Conservation (phyloP, 2,113 vertebrate species). For the Nyctibius bracteatus region DNA sequence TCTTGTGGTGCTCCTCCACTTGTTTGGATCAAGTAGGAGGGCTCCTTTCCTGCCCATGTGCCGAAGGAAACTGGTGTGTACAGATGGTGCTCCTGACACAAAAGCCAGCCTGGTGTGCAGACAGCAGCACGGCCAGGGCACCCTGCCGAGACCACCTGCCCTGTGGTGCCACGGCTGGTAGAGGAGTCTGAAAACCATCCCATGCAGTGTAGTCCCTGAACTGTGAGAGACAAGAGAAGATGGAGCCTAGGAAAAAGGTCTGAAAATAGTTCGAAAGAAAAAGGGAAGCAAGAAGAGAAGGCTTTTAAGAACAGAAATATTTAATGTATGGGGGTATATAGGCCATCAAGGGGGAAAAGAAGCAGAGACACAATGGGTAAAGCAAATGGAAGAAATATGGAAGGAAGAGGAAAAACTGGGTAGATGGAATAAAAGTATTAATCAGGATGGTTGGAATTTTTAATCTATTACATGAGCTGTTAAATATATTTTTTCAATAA, state of each 20-base stretch:
- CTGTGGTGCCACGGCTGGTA: background rate
- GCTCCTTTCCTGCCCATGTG: background rate
- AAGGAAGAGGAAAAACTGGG: background rate
- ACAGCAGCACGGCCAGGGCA: background rate
- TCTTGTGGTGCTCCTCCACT: rapidly evolving
- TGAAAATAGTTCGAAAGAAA: background rate
- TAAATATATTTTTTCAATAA: slow-evolving; percentile 5
- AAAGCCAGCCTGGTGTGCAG: background rate
- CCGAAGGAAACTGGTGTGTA: background rate
- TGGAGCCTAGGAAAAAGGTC: background rate
- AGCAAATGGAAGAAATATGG: background rate
- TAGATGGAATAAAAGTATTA: background rate
- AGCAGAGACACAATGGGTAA: background rate
- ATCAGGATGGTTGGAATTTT: background rate
- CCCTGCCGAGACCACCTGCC: background rate
- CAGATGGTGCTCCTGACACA: background rate
- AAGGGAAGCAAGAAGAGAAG: background rate
- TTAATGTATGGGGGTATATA: background rate
- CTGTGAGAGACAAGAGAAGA: background rate
- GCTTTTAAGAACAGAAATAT: background rate
- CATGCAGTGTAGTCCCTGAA: background rate
- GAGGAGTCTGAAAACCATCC: background rate
- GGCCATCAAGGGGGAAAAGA: background rate
- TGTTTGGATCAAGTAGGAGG: background rate
- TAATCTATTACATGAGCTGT: background rate